A percentile compares a stretch with the other conserved stretches of the same genome.
These are phyloP conservation scores for Ficedula albicollis DNA, from an alignment of 2,797 vertebrate genomes.

Conservation along the genomic window DNA sequence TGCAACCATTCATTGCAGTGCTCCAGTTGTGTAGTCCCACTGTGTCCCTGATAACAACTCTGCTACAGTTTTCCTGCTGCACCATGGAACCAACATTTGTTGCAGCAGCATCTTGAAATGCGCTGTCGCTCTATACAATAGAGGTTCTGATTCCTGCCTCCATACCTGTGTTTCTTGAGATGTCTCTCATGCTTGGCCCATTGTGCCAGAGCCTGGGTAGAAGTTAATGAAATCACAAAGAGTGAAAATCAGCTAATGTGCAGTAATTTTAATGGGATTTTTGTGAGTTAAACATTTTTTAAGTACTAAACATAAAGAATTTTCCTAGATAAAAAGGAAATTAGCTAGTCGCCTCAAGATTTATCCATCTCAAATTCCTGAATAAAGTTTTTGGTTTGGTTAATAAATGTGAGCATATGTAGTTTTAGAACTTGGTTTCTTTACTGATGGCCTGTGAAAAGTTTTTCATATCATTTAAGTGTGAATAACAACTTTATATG, in stretches of 20 bases:
- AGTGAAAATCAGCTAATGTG: neutral
- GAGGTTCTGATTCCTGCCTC: neutral
- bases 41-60: fast-evolving
- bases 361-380: neutral
- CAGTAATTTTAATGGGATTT: neutral
- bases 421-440: neutral
- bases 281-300: neutral
- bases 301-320: neutral
- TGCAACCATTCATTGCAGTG: neutral
- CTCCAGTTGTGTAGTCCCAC: neutral
- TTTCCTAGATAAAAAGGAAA: neutral
- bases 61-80: neutral
- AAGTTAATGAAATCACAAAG: neutral
- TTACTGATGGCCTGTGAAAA: neutral
- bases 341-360: neutral
- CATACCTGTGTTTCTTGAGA: neutral
- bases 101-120: neutral
- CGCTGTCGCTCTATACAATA: neutral
- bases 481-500: neutral
- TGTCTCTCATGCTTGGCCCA: neutral
- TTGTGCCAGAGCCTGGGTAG: neutral
- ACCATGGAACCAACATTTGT: neutral
- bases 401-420: neutral
- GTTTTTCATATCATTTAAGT: neutral
- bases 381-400: neutral